These are phyloP conservation scores for Pseudomyrmex flavicornis DNA, from an alignment of 1,140 invertebrate genomes.

Conservation along the genomic window DNA sequence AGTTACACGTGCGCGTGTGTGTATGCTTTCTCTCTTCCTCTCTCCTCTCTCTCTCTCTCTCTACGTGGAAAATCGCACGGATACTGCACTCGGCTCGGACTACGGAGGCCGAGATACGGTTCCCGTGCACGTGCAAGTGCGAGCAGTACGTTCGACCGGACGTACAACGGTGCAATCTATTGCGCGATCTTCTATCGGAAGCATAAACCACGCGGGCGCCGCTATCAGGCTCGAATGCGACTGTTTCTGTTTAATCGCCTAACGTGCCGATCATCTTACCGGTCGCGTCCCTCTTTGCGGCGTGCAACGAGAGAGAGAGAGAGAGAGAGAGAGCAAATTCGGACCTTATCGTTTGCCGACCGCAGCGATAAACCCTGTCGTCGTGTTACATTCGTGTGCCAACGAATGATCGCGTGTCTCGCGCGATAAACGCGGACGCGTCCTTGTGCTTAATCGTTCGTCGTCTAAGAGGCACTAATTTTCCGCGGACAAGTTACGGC, in stretches of 20 bases:
- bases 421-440: conserved; percentile 31
- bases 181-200: conserved; percentile 55
- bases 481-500: not conserved
- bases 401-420: conserved; percentile 40
- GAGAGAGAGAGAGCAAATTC: not conserved
- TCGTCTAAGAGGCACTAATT: conserved; percentile 39
- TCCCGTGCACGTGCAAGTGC: conserved; percentile 51
- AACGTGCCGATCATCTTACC: conserved; percentile 14
- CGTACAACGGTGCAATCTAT: conserved; percentile 48
- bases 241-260: conserved; percentile 29
- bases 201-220: conserved; percentile 42
- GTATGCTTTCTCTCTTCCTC: not conserved
- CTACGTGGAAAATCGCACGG: not conserved
- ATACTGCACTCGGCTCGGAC: conserved; percentile 6
- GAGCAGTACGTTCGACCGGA: conserved; percentile 59
- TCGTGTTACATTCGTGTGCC: conserved; percentile 28
- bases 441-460: conserved; percentile 51
- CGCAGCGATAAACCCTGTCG: conserved; percentile 37
- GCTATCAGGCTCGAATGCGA: conserved; percentile 34
- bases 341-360: conserved; percentile 10
- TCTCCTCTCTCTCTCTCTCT: not conserved
- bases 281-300: conserved; percentile 2
- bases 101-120: not conserved
- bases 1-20: conserved; percentile 23
- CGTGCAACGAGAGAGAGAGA: not conserved